phyloP scores from a whole-genome alignment of 2,113 vertebrate genomes.

The Oreotragus oreotragus region DNA sequence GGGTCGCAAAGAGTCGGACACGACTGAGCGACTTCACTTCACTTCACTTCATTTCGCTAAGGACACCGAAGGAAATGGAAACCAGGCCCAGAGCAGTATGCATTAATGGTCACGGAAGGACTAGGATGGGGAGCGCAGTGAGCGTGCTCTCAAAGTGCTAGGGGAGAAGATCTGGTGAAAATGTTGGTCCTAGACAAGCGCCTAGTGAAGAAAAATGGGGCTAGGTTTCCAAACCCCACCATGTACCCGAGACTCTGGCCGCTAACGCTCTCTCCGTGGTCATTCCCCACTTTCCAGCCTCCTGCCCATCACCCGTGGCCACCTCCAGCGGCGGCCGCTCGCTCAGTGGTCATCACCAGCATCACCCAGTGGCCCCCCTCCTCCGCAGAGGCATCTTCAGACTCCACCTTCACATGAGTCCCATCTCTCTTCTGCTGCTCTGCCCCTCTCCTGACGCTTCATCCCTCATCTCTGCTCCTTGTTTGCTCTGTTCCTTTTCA shows the following conservation, averaged over 20 bases:
- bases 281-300: slow-evolving; percentile 78
- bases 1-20: too few species aligned
- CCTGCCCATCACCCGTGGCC: slow-evolving; percentile 78
- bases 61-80: slow-evolving; percentile 36
- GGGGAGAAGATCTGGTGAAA: slow-evolving; percentile 49
- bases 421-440: slow-evolving; percentile 82
- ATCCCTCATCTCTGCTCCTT: too few species aligned
- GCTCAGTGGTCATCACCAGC: slow-evolving; percentile 81
- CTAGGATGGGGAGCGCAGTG: slow-evolving; percentile 58
- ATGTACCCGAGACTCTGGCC: slow-evolving; percentile 74
- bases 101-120: background rate
- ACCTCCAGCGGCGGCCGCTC: slow-evolving; percentile 74
- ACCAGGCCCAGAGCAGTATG: slow-evolving; percentile 60
- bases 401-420: slow-evolving; percentile 79
- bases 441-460: slow-evolving; percentile 4
- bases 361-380: slow-evolving; percentile 88
- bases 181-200: slow-evolving; percentile 66
- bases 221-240: slow-evolving; percentile 46
- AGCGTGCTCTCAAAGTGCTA: slow-evolving; percentile 63
- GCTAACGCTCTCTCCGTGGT: slow-evolving; percentile 75
- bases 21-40: too few species aligned
- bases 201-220: slow-evolving; percentile 60
- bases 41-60: too few species aligned
- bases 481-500: too few species aligned
- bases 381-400: slow-evolving; percentile 85